Percentiles rank a stretch among this genome's conserved stretches.
phyloP scores from a whole-genome alignment of 2,888 invertebrate genomes.

The Theodoxus fluviatilis region DNA sequence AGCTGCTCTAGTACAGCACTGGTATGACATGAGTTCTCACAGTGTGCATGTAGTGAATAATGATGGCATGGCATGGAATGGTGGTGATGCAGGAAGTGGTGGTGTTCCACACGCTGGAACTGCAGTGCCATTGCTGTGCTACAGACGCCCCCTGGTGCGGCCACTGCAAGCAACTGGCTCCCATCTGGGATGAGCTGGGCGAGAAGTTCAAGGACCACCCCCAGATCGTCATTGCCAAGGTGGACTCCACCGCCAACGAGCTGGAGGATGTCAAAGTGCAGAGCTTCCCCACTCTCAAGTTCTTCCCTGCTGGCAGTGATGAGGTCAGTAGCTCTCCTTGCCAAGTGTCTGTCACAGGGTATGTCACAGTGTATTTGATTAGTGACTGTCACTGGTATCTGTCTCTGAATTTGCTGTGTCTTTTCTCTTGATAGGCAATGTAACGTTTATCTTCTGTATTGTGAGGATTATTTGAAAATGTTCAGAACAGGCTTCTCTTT shows the following conservation, averaged over 20 bases:
- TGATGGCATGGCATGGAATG: no score
- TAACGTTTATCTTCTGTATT: background rate
- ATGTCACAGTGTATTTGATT: no score
- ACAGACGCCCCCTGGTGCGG: slow-evolving; percentile 93
- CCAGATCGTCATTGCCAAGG: slow-evolving; percentile 92
- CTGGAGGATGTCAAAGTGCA: slow-evolving; percentile 92
- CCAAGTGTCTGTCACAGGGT: no score
- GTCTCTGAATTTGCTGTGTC: background rate
- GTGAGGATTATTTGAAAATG: background rate
- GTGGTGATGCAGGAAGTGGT: no score
- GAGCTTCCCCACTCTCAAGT: slow-evolving; percentile 74
- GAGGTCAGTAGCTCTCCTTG: no score
- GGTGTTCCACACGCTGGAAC: no score
- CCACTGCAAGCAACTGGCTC: slow-evolving; percentile 96
- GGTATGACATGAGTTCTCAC: no score
- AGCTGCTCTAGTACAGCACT: no score
- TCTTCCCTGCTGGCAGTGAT: slow-evolving; percentile 92
- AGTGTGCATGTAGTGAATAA: no score
- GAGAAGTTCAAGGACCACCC: slow-evolving; percentile 86
- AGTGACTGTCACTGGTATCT: background rate
- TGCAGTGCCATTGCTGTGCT: slow-evolving; percentile 5
- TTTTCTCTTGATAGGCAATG: background rate
- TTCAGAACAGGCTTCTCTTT: no score
- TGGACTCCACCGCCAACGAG: slow-evolving; percentile 98
- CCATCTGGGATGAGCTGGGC: slow-evolving; percentile 94